Base-by-base conservation (phyloP, 37 sponge, comb jelly and placozoan species). In the Hormiphora californensis region DNA sequence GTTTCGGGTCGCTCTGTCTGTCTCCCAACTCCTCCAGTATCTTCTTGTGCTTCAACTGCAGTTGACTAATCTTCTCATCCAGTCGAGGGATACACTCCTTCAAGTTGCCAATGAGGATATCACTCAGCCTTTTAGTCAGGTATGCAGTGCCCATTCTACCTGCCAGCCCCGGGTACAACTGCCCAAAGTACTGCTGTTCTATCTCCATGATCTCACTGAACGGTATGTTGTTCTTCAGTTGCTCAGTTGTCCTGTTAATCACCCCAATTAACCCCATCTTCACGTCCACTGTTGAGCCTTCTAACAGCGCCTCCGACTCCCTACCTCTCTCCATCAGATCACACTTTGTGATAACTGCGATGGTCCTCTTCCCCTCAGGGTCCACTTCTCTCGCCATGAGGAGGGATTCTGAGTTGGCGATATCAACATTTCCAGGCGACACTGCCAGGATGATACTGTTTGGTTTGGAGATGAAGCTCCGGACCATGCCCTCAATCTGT, bases 371-470 rank as follows among this genome's bases (percentile, higher is more conserved):
- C 15, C 88, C 96, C 1, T 88, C 39, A 0, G 92, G 92, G 49
- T 97, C 98, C 0, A 97, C 93, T 27, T 93, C 88, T 32, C 90
- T 67, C 39, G 98, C 94, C 12, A 97, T 87, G 54, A 95, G 94
- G 23, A 97, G 87, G 0, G 98, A 88, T 43, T 95, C 98, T 0
- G 92, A 93, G 22, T 94, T 94, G 39, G 98, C 95, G 4, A 97
- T 89, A 57, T 97, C 98, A 32, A 91, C 91, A 86, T 97, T 97
- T 30, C 95, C 98, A 31, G 95, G 90, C 37, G 91, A 89, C 33
- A 97, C 95, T 15, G 94, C 92, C n/a, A 97, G 89, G 17, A 97
- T 97, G 55, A 97, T 93, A 59, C 92, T 90, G 69, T 97, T 97
- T n/a, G 94, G 94, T 43, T 97, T 94, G 34, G 31, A 85, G 59